A percentile compares a stretch with the other conserved stretches of the same genome.
These are phyloP conservation scores for Picus viridis DNA, from an alignment of 2,797 vertebrate species.

Conservation along the genomic window DNA sequence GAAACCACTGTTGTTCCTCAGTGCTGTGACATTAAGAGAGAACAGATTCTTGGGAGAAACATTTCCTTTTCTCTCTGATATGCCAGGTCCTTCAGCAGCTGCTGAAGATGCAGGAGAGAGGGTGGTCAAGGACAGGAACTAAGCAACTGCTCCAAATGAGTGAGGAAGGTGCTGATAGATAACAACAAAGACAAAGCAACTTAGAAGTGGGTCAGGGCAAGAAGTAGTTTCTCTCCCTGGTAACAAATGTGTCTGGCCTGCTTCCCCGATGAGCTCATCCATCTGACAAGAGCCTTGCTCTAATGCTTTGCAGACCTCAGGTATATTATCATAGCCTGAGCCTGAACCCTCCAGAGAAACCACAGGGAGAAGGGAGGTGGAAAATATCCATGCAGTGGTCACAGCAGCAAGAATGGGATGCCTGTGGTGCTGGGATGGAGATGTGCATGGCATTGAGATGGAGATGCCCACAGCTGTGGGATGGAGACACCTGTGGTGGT, in stretches of 20 bases:
- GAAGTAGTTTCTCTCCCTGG: constrained; percentile 43
- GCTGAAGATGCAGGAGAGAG: not conserved
- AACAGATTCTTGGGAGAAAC: not conserved
- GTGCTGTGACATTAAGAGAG: not conserved
- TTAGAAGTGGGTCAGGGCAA: constrained; percentile 36
- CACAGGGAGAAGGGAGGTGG: constrained; percentile 50
- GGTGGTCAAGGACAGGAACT: constrained; percentile 44
- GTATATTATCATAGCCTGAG: constrained; percentile 74
- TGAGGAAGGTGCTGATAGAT: constrained; percentile 72
- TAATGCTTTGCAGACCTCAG: constrained; percentile 78
- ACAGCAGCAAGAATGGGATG: too few species aligned
- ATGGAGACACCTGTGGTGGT: not conserved
- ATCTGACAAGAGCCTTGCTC: constrained; percentile 73
- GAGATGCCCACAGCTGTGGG: accelerated
- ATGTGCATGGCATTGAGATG: not conserved
- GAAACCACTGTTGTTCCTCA: not conserved
- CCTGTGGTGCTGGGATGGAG: accelerated
- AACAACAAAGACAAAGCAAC: constrained; percentile 53
- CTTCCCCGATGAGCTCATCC: constrained; percentile 75
- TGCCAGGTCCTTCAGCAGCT: constrained; percentile 24
- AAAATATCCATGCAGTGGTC: not conserved
- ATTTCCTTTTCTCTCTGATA: constrained; percentile 15
- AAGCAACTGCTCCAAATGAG: not conserved
- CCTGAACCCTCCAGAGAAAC: constrained; percentile 75
- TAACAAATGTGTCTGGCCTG: constrained; percentile 74